Base-by-base conservation (phyloP, 2,888 invertebrate species). In the Coelinius sp. region DNA sequence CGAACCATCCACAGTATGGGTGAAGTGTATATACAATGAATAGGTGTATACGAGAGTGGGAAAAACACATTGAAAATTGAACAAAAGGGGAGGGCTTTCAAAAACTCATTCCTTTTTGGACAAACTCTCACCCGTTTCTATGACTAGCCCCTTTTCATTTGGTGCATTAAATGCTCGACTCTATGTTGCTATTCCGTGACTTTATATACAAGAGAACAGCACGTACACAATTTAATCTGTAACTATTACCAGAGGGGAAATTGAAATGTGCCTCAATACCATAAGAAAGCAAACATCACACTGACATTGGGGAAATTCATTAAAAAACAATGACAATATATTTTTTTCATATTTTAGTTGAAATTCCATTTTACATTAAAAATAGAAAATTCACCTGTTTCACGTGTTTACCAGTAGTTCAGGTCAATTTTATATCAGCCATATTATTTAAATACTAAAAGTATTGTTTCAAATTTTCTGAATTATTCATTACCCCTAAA, bases 221-320 rank as follows among this genome's bases (percentile, higher is more conserved):
- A 49, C 49, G 2, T 24, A 20, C 8, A 56, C 35, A 25, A 14
- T 17, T 6, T 10, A 27, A 10, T 5, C 31, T 53, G 20, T 53
- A 53, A 8, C 64, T 70, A 64, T 71, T 66, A 59, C 53, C 31
- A 5, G 20, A 41, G 70, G 65, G 70, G 65, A 70, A 70, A 70
- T 71, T 62, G 59, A 67, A 71, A 71, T 35, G 71, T 59, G 67
- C 44, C 62, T 67, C 46, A 46, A 17, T 8, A 25, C n/a, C 22
- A 22, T 31, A 31, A 41, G 27, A 68, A 53, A 56, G 25, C 41
- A 12, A 14, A 5, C 20, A 63, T 31, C 63, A 49, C 20, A 49
- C 20, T 49, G 20, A 17, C 46, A 49, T 49, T 14, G 46, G n/a
- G n/a, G 10, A 49, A 0, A 20, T 49, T 49, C 44, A 5, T 49